These are phyloP conservation scores for Phymastichus coffea DNA, from an alignment of 1,140 invertebrate species.

Conservation along the genomic window DNA sequence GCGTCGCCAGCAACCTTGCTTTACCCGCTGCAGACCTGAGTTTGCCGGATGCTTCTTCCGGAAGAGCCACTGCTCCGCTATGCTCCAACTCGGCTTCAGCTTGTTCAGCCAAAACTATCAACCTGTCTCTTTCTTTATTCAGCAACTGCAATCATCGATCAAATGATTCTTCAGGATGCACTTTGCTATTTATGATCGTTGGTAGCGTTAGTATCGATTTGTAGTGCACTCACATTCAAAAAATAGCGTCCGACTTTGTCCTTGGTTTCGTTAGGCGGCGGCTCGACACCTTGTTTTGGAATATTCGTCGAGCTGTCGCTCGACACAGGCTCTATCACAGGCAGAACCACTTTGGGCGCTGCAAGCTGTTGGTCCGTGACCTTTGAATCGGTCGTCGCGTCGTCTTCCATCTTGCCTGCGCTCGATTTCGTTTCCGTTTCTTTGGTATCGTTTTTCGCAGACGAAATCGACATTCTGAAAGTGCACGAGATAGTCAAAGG, in stretches of 20 bases:
- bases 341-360: conserved; percentile 55
- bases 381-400: conserved; percentile 27
- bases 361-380: conserved; percentile 54
- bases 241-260: conserved; percentile 76
- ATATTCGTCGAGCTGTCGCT: conserved; percentile 41
- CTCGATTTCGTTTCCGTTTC: conserved; percentile 16
- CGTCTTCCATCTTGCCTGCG: neutral
- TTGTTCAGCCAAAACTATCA: conserved; percentile 67
- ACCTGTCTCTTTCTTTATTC: conserved; percentile 68
- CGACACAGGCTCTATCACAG: conserved; percentile 51
- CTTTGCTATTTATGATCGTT: too few relatives aligned
- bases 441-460: conserved; percentile 28
- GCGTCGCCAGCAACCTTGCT: conserved; percentile 80
- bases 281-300: conserved; percentile 34
- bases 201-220: neutral
- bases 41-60: conserved; percentile 79
- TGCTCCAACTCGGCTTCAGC: conserved; percentile 67
- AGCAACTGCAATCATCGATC: conserved; percentile 70
- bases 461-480: conserved; percentile 28
- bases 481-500: too few relatives aligned
- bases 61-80: conserved; percentile 47
- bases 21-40: conserved; percentile 87
- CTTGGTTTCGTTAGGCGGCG: conserved; percentile 33
- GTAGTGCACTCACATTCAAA: conserved; percentile 56
- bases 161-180: neutral